Evolutionary conservation across 2,797 vertebrate species (phyloP).

Genomic region (Carcharodon carcharias): DNA sequence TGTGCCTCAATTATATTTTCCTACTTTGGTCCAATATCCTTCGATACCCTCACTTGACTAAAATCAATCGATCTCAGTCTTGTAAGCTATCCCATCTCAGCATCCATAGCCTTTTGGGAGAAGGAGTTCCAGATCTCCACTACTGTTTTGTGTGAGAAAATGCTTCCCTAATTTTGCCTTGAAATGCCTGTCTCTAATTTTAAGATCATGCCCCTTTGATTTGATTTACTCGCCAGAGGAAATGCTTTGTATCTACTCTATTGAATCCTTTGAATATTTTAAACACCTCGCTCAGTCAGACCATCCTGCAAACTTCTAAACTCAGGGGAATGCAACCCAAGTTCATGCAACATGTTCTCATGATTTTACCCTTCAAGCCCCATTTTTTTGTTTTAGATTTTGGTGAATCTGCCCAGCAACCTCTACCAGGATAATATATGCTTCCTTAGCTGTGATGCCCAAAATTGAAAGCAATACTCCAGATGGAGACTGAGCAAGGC

Average conservation of each 20-base stretch:
- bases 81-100: too few relatives aligned
- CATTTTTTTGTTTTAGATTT: neutral
- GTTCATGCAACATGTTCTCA: neutral
- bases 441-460: neutral
- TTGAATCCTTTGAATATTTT: neutral
- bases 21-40: too few relatives aligned
- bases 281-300: neutral
- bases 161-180: neutral
- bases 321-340: neutral
- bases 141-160: too few relatives aligned
- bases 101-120: too few relatives aligned
- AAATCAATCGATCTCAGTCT: too few relatives aligned
- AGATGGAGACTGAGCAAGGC: neutral
- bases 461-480: neutral
- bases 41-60: too few relatives aligned
- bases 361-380: neutral
- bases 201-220: neutral
- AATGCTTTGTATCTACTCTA: neutral
- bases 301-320: too few relatives aligned
- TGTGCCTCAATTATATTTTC: too few relatives aligned
- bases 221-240: neutral
- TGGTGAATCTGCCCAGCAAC: neutral
- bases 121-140: too few relatives aligned
- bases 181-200: neutral
- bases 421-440: neutral